phyloP scores from a whole-genome alignment of 2,888 invertebrate species.

The Mechanitis messenoides region DNA sequence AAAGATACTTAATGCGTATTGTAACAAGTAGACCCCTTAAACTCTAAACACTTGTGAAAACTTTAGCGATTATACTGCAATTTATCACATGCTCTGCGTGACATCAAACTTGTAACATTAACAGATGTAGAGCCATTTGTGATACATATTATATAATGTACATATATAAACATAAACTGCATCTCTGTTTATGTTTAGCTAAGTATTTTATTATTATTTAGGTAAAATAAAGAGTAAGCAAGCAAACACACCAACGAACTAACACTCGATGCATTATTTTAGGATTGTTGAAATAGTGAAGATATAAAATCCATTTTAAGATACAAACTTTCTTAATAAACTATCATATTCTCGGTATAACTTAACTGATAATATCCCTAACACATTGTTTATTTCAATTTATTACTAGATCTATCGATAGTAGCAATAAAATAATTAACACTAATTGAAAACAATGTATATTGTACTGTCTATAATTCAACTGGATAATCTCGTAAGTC shows the following conservation, averaged over 20 bases:
- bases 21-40: not conserved
- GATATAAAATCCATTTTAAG: no score
- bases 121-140: not conserved
- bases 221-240: no score
- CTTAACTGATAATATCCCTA: not conserved
- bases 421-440: constrained; percentile 7
- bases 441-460: constrained; percentile 23
- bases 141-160: not conserved
- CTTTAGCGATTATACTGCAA: constrained; percentile 6
- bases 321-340: not conserved
- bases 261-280: no score
- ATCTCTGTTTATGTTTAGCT: no score
- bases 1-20: not conserved
- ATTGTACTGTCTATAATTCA: constrained; percentile 15
- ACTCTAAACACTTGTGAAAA: not conserved
- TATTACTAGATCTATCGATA: not conserved
- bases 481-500: constrained; percentile 2
- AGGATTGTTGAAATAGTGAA: no score
- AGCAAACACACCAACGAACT: no score
- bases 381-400: not conserved
- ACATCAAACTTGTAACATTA: not conserved
- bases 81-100: constrained; percentile 6
- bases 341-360: not conserved
- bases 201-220: no score
- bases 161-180: no score